A percentile compares a stretch with the other conserved stretches of the same genome.
These are phyloP conservation scores for Salminus brasiliensis DNA, from an alignment of 2,113 vertebrate genomes.

Conservation along the genomic window DNA sequence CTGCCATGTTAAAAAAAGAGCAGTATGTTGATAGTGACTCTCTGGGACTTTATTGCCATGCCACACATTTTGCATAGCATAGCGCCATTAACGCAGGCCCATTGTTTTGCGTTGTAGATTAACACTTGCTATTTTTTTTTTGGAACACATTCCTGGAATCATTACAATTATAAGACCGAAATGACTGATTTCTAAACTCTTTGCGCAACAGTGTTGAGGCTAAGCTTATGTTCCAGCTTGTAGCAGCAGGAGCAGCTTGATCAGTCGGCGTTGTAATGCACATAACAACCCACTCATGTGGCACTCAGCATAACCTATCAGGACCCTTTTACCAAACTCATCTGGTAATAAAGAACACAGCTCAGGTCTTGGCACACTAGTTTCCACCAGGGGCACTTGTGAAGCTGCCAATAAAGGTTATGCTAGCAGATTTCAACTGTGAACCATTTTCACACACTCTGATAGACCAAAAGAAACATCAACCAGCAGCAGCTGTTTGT, in stretches of 20 bases:
- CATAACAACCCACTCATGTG: slow-evolving; percentile 9
- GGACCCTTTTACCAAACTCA: slow-evolving; percentile 37
- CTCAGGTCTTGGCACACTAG: slow-evolving; percentile 38
- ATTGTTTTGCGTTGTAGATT: no score
- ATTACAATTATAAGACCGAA: background rate
- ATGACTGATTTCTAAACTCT: background rate
- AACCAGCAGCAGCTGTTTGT: no score
- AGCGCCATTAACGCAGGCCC: no score
- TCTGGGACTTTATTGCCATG: no score
- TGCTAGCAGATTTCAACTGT: background rate
- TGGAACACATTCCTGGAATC: background rate
- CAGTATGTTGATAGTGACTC: no score
- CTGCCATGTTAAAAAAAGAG: no score
- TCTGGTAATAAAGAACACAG: slow-evolving; percentile 46
- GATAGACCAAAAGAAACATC: background rate
- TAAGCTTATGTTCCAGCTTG: background rate
- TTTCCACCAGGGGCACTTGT: background rate
- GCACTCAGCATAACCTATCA: background rate
- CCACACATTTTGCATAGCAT: no score
- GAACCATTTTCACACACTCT: background rate
- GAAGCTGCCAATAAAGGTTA: background rate
- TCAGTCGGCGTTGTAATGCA: background rate
- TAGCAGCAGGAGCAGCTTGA: background rate
- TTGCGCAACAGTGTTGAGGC: background rate
- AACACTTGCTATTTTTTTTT: background rate